phyloP scores from a whole-genome alignment of 2,797 vertebrate genomes.

The Bradypodion pumilum region DNA sequence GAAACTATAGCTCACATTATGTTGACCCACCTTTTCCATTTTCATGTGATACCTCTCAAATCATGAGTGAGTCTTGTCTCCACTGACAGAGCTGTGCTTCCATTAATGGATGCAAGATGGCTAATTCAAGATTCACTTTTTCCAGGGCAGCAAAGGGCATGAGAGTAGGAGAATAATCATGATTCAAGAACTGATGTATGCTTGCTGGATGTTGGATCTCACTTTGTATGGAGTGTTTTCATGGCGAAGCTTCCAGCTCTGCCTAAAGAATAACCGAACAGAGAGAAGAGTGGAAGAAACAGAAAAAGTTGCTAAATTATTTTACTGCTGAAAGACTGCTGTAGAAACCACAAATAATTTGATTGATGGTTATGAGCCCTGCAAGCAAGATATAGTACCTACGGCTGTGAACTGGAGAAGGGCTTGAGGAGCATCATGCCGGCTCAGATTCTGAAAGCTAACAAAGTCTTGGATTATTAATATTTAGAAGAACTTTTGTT shows the following conservation, averaged over 20 bases:
- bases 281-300: not conserved
- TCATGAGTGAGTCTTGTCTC: not conserved
- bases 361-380: not conserved
- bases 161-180: not conserved
- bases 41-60: not conserved
- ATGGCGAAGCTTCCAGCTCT: not conserved
- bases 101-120: not conserved
- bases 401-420: conserved; percentile 36
- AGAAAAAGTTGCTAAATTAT: not conserved
- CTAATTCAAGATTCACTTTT: not conserved
- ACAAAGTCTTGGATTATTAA: not conserved
- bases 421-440: not conserved
- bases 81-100: not conserved
- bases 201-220: not conserved
- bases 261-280: not conserved
- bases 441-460: not conserved
- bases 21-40: not conserved
- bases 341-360: not conserved
- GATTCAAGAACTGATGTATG: too few relatives aligned
- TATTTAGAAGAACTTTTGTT: conserved; percentile 16
- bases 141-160: not conserved
- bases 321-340: not conserved
- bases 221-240: not conserved
- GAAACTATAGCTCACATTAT: not conserved
- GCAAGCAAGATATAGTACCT: conserved; percentile 3